These are phyloP conservation scores for Centrocercus urophasianus DNA, from an alignment of 2,113 vertebrate species.

Conservation along the genomic window DNA sequence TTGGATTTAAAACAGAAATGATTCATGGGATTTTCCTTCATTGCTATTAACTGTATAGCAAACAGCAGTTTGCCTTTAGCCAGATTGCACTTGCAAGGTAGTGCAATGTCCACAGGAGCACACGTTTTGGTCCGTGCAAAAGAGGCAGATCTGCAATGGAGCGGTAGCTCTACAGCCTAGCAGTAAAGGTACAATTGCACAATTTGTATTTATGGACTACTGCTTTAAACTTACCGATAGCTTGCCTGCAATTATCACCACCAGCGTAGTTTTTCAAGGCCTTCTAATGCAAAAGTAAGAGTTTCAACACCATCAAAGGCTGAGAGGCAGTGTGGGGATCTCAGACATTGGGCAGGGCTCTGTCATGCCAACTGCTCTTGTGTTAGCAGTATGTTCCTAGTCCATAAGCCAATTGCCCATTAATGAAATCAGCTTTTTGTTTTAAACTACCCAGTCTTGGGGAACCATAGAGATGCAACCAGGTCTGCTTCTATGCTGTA, in stretches of 20 bases:
- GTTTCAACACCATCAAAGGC: accelerated
- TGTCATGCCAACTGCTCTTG: background rate
- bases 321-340: background rate
- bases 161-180: background rate
- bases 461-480: background rate
- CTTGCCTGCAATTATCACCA: background rate
- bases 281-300: background rate
- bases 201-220: background rate
- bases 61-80: background rate
- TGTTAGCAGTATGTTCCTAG: background rate
- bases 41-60: background rate
- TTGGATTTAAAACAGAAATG: background rate
- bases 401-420: background rate
- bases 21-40: background rate
- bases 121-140: background rate
- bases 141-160: background rate
- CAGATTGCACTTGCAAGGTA: background rate
- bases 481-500: background rate
- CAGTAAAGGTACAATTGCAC: background rate
- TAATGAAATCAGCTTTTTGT: background rate
- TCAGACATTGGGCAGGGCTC: background rate
- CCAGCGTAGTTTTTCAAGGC: background rate
- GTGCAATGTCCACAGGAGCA: background rate
- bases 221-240: background rate
- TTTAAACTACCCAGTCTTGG: background rate